Percentiles rank a stretch among this genome's conserved stretches.
phyloP scores from a whole-genome alignment of 2,888 invertebrate genomes.

The Nycteola revayana region DNA sequence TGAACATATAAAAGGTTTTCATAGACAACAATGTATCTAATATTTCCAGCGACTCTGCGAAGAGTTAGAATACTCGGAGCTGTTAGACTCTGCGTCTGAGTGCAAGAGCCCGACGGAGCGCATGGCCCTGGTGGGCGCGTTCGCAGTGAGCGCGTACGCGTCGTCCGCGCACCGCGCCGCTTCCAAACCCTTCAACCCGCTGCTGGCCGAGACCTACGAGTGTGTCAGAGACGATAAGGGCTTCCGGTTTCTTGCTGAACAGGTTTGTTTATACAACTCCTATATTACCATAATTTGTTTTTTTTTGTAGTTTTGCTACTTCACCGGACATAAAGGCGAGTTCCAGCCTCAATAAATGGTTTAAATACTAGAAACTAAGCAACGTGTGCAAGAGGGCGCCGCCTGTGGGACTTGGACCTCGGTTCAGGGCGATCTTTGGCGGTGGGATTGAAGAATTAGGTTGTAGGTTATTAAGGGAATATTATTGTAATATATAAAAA shows the following conservation, averaged over 20 bases:
- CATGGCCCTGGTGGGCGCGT: conserved; percentile 89
- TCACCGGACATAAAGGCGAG: no score
- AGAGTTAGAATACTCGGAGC: conserved; percentile 91
- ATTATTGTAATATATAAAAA: no score
- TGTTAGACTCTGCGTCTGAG: conserved; percentile 88
- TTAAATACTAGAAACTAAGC: no score
- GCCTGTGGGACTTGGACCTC: no score
- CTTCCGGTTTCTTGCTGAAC: conserved; percentile 90
- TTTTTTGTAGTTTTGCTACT: no score
- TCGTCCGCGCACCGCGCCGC: conserved; percentile 88
- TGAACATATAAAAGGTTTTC: no score
- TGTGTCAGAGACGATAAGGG: conserved; percentile 89
- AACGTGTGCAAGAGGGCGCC: no score
- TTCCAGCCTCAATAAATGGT: no score
- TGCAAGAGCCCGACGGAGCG: conserved; percentile 85
- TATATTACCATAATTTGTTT: background rate
- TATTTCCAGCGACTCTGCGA: conserved; percentile 89
- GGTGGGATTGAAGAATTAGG: no score
- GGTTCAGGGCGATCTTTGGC: no score
- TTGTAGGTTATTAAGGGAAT: no score
- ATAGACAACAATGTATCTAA: no score
- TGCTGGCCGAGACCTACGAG: conserved; percentile 92
- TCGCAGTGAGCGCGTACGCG: conserved; percentile 91
- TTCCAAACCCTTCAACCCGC: conserved; percentile 92
- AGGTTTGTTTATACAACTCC: conserved; percentile 82